Conservation (phyloP, 2,797 vertebrate species). For the Taeniopygia guttata region DNA sequence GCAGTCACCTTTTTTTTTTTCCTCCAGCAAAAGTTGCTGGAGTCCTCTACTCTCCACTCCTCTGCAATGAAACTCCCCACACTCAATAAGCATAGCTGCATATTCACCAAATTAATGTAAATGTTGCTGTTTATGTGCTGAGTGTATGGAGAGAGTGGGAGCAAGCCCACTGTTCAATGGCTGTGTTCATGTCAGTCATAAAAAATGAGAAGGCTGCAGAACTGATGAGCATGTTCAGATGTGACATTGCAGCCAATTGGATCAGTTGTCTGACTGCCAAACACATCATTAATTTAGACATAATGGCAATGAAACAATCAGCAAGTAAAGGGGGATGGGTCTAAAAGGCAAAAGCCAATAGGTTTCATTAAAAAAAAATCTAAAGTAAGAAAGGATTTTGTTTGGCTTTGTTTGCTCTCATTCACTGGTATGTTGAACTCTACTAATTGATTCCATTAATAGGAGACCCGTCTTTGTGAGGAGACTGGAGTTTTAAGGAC, state of each 20-base stretch:
- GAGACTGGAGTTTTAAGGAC: slow-evolving; percentile 43
- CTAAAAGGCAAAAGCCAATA: slow-evolving; percentile 13
- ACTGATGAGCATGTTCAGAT: slow-evolving; percentile 38
- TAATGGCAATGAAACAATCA: slow-evolving; percentile 35
- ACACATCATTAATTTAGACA: slow-evolving; percentile 47
- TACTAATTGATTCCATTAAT: slow-evolving; percentile 57
- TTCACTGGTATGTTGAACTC: slow-evolving; percentile 35
- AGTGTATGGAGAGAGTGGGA: background rate
- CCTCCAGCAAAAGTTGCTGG: background rate
- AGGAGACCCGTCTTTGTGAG: background rate
- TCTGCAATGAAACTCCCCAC: background rate
- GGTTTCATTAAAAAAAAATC: background rate
- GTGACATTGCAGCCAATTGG: slow-evolving; percentile 33
- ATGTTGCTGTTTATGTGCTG: background rate
- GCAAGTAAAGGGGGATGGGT: background rate
- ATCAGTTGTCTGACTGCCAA: slow-evolving; percentile 44
- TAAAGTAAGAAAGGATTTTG: background rate
- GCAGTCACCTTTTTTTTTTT: background rate
- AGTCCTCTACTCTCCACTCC: background rate
- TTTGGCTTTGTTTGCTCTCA: slow-evolving; percentile 26
- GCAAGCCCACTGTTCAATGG: background rate
- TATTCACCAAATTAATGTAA: background rate
- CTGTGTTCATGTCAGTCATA: background rate
- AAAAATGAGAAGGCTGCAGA: slow-evolving; percentile 13
- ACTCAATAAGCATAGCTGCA: background rate